These are phyloP conservation scores for Ephestia elutella DNA, from an alignment of 1,140 invertebrate species.

Conservation along the genomic window DNA sequence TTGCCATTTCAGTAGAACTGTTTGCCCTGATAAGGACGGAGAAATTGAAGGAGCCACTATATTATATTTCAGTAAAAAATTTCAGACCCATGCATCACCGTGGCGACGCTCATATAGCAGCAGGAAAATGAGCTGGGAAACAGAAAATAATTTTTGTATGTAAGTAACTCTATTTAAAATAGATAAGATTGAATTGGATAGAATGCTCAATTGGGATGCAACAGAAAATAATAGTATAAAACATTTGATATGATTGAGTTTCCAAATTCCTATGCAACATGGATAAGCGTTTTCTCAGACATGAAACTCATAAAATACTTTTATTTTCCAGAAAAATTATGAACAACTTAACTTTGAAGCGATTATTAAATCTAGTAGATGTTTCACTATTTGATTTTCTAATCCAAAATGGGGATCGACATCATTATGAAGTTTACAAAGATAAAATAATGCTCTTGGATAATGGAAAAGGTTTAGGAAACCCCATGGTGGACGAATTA, in stretches of 20 bases:
- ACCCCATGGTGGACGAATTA: slow-evolving; percentile 86
- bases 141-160: slow-evolving; percentile 85
- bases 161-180: slow-evolving; percentile 64
- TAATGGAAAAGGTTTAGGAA: slow-evolving; percentile 95
- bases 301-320: not conserved
- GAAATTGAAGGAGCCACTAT: slow-evolving; percentile 89
- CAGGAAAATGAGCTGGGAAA: slow-evolving; percentile 88
- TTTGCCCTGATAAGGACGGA: slow-evolving; percentile 83
- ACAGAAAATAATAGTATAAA: no score
- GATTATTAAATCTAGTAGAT: slow-evolving; percentile 90
- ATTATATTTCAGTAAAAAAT: slow-evolving; percentile 84
- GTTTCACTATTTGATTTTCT: slow-evolving; percentile 94
- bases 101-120: slow-evolving; percentile 92
- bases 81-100: slow-evolving; percentile 84
- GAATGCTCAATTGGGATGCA: no score
- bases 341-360: slow-evolving; percentile 72
- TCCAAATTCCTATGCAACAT: no score
- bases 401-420: slow-evolving; percentile 95
- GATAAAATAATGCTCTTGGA: slow-evolving; percentile 88
- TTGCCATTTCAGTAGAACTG: slow-evolving; percentile 86
- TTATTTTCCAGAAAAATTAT: slow-evolving; percentile 69
- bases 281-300: no score
- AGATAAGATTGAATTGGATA: no score
- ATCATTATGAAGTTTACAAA: slow-evolving; percentile 91
- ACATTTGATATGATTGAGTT: no score